phyloP scores from a whole-genome alignment of 2,888 invertebrate genomes.

The Urechis unicinctus region DNA sequence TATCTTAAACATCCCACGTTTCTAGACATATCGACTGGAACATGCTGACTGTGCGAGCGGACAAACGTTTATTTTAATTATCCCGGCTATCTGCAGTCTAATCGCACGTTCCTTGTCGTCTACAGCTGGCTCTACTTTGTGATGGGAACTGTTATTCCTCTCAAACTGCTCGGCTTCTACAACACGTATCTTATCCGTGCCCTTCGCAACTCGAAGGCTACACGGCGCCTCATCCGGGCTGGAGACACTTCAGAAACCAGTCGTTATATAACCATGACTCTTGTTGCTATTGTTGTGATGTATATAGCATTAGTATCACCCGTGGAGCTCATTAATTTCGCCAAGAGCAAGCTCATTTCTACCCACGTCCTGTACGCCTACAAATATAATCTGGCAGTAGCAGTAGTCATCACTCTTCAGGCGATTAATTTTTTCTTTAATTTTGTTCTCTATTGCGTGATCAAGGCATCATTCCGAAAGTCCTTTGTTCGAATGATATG shows the following conservation, averaged over 20 bases:
- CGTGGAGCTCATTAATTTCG: conserved; percentile 39
- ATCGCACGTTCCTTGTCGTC: conserved; percentile 5
- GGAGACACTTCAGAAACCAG: neutral
- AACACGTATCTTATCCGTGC: conserved; percentile 37
- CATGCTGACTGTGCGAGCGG: conserved; percentile 8
- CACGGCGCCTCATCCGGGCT: conserved; percentile 7
- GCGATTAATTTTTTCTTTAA: conserved; percentile 24
- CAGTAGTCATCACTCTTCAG: conserved; percentile 15
- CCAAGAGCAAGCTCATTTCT: conserved; percentile 18
- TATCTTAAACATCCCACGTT: conserved; percentile 16
- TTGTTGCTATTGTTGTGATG: conserved; percentile 39
- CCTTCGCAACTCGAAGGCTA: conserved; percentile 8
- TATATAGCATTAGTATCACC: conserved; percentile 43
- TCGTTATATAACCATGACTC: conserved; percentile 33
- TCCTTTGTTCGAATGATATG: neutral
- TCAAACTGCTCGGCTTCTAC: conserved; percentile 38
- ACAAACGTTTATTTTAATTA: conserved; percentile 7
- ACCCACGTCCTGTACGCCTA: conserved; percentile 1
- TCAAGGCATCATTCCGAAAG: conserved; percentile 19
- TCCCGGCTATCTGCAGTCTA: conserved; percentile 5
- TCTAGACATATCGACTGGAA: conserved; percentile 10
- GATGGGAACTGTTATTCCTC: conserved; percentile 39
- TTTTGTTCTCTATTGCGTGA: conserved; percentile 24
- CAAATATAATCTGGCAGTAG: conserved; percentile 9
- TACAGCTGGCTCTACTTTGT: conserved; percentile 31